Evolutionary conservation across 2,113 vertebrate genomes (phyloP).

Genomic region (Engystomops pustulosus): DNA sequence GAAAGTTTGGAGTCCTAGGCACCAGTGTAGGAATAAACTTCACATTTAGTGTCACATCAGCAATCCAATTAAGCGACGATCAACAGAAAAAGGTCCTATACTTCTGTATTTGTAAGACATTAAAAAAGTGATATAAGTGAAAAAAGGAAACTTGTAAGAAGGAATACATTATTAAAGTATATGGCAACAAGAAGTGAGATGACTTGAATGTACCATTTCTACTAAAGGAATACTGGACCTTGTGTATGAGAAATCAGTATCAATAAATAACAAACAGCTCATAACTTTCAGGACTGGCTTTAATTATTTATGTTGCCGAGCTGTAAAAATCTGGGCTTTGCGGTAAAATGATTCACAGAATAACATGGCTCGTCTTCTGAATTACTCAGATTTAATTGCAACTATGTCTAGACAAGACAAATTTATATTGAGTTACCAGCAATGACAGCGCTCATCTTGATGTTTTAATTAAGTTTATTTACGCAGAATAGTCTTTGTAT

Average conservation of each 20-base stretch:
- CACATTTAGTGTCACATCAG: too few species aligned
- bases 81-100: too few species aligned
- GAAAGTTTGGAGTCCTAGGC: too few species aligned
- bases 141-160: background rate
- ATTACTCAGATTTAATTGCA: constrained; percentile 42
- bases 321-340: constrained; percentile 30
- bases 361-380: constrained; percentile 16
- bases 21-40: too few species aligned
- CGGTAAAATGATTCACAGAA: constrained; percentile 36
- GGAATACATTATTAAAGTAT: background rate
- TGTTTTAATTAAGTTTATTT: constrained; percentile 55
- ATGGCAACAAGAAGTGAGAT: background rate
- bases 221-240: constrained; percentile 5
- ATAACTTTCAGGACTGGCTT: constrained; percentile 33
- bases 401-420: constrained; percentile 23
- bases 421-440: constrained; percentile 35
- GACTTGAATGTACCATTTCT: background rate
- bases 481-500: background rate
- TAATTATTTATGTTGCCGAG: constrained; percentile 44
- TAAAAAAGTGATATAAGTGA: too few species aligned
- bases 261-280: constrained; percentile 49
- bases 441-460: constrained; percentile 14
- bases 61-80: too few species aligned
- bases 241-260: constrained; percentile 41
- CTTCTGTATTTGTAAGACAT: too few species aligned